These are phyloP conservation scores for Amphibalanus amphitrite DNA, from an alignment of 1,140 invertebrate species.

Conservation along the genomic window DNA sequence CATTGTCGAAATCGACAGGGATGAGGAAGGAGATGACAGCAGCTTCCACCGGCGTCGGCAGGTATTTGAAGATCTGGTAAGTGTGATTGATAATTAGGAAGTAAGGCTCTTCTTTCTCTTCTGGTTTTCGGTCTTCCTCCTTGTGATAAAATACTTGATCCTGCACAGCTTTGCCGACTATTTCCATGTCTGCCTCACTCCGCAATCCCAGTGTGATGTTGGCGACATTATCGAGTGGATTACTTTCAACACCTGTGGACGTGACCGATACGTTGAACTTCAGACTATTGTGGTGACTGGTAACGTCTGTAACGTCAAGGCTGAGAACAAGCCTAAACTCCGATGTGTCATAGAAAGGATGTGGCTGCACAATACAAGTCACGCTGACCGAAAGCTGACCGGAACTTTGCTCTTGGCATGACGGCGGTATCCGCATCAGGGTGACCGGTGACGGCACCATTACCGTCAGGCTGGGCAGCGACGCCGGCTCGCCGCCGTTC, in stretches of 20 bases:
- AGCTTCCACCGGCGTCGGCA: background rate
- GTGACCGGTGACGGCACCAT: constrained; percentile 10
- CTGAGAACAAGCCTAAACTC: background rate
- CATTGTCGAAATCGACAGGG: background rate
- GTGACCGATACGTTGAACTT: background rate
- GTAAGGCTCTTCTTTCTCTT: background rate
- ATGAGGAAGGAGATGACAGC: background rate
- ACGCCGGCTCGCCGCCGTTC: constrained; percentile 6
- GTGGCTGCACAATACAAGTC: background rate
- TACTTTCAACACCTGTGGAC: background rate
- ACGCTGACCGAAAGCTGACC: background rate
- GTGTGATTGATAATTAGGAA: background rate
- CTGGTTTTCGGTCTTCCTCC: background rate
- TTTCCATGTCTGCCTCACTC: background rate
- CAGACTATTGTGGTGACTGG: background rate
- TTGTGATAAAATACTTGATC: background rate
- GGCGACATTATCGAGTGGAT: background rate
- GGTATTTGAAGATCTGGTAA: background rate
- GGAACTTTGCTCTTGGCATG: background rate
- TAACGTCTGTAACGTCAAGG: background rate
- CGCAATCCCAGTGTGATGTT: background rate
- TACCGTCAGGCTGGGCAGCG: background rate
- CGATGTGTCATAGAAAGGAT: background rate
- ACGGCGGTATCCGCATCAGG: background rate
- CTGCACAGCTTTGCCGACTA: background rate